These are phyloP conservation scores for Saccostrea echinata DNA, from an alignment of 1,140 invertebrate species.

Conservation along the genomic window DNA sequence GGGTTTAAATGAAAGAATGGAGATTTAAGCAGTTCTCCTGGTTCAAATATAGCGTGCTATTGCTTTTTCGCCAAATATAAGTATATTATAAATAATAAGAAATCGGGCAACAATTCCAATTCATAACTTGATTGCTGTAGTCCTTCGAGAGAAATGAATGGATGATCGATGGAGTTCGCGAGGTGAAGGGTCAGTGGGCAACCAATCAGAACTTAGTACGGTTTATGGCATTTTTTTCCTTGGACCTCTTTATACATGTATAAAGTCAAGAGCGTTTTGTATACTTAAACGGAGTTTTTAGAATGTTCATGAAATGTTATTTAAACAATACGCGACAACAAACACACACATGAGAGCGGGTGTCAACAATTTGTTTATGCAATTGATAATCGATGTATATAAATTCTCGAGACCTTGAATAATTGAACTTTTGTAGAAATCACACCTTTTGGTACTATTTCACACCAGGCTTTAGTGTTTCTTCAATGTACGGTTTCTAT, in stretches of 20 bases:
- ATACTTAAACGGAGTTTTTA: constrained; percentile 21
- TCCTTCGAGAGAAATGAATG: constrained; percentile 25
- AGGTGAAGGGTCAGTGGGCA: background rate
- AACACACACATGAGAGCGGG: constrained; percentile 9
- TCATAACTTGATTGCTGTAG: constrained; percentile 14
- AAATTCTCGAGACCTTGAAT: background rate
- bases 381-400: constrained; percentile 15
- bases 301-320: constrained; percentile 13
- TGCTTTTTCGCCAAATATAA: background rate
- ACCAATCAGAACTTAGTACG: background rate
- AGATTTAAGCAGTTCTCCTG: background rate
- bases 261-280: background rate
- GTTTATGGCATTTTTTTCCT: background rate
- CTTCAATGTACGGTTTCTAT: background rate
- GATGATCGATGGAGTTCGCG: constrained; percentile 22
- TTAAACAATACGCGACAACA: constrained; percentile 27
- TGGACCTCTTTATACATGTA: background rate
- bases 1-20: constrained; percentile 7
- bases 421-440: background rate
- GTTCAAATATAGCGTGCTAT: constrained; percentile 19
- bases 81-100: background rate
- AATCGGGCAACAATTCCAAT: background rate
- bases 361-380: constrained; percentile 24
- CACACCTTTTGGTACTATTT: background rate
- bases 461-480: background rate